A percentile compares a stretch with the other conserved stretches of the same genome.
Conservation (phyloP, 2,888 invertebrate species). For the Venusia cambrica region DNA sequence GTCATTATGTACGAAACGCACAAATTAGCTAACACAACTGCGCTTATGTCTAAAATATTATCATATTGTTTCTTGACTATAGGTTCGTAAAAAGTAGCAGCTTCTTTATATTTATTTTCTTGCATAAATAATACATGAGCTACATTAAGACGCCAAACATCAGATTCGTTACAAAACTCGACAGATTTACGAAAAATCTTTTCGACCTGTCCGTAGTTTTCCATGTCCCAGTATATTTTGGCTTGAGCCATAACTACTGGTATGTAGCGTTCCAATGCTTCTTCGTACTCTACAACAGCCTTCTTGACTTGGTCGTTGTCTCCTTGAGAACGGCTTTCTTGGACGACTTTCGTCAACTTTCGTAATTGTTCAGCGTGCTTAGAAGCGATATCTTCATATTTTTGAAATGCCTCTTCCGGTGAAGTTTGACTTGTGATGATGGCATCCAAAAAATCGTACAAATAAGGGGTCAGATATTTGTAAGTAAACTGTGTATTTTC, state of each 20-base stretch:
- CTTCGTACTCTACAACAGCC: conserved; percentile 95
- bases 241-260: conserved; percentile 99
- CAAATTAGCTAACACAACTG: conserved; percentile 98
- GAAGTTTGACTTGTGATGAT: conserved; percentile 98
- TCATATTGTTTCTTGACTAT: conserved; percentile 97
- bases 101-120: conserved; percentile 98
- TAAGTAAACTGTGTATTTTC: conserved; percentile 98
- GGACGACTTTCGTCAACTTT: conserved; percentile 95
- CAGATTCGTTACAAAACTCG: conserved; percentile 98
- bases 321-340: conserved; percentile 93
- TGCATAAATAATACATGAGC: conserved; percentile 99
- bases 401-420: conserved; percentile 96
- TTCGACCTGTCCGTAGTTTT: conserved; percentile 97
- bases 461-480: conserved; percentile 95
- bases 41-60: conserved; percentile 96
- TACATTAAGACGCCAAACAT: conserved; percentile 98
- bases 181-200: conserved; percentile 98
- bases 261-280: conserved; percentile 94
- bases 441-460: conserved; percentile 97
- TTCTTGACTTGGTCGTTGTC: conserved; percentile 94
- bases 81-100: conserved; percentile 98
- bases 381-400: conserved; percentile 96
- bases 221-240: conserved; percentile 98
- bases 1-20: conserved; percentile 99
- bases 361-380: conserved; percentile 94